These are phyloP conservation scores for Sakesphorus luctuosus DNA, from an alignment of 2,113 vertebrate species.

Conservation along the genomic window DNA sequence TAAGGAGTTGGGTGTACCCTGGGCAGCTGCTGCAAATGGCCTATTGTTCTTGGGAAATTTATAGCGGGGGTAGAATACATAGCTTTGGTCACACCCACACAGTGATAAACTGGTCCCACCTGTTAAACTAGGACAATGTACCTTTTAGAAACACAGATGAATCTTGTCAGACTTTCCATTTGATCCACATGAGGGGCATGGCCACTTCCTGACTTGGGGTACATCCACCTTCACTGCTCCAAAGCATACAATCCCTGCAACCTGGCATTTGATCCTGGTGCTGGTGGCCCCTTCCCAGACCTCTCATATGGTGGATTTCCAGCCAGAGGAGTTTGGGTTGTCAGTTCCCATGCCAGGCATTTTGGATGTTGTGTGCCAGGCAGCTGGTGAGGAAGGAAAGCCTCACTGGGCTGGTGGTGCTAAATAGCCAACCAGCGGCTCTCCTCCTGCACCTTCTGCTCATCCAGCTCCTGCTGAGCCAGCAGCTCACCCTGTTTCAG, in stretches of 20 bases:
- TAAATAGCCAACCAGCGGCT: neutral
- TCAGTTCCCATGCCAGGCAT: rapidly evolving
- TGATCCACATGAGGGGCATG: rapidly evolving
- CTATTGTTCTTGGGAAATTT: too few relatives aligned
- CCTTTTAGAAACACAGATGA: rapidly evolving
- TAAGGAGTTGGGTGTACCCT: too few relatives aligned
- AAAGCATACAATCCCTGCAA: neutral
- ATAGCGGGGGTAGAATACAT: too few relatives aligned
- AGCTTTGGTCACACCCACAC: too few relatives aligned
- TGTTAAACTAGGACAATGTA: too few relatives aligned
- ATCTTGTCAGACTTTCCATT: neutral
- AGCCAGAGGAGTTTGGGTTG: rapidly evolving
- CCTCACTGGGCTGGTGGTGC: neutral
- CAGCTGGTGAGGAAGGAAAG: neutral
- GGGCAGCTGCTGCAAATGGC: too few relatives aligned
- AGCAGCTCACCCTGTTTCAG: neutral
- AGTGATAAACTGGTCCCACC: too few relatives aligned
- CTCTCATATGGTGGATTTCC: neutral
- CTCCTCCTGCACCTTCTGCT: neutral
- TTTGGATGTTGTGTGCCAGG: neutral
- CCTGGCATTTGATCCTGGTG: rapidly evolving
- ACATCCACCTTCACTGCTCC: rapidly evolving
- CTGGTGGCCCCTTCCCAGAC: neutral
- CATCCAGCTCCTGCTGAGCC: neutral
- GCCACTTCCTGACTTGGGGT: neutral